phyloP scores from a whole-genome alignment of 2,113 vertebrate genomes.

The Misgurnus mizolepis region DNA sequence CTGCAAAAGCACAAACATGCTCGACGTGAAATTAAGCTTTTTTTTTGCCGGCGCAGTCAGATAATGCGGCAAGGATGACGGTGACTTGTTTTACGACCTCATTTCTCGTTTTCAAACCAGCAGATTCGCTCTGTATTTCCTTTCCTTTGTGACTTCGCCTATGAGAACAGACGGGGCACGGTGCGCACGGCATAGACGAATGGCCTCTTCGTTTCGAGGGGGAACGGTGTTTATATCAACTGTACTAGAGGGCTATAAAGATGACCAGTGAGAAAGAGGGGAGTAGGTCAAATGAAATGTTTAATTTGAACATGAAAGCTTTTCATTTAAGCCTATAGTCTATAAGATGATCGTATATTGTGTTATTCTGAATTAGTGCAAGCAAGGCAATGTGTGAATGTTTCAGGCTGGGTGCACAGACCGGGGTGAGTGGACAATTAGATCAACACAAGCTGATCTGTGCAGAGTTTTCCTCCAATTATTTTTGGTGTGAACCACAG shows the following conservation, averaged over 20 bases:
- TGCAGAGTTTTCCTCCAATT: constrained; percentile 32
- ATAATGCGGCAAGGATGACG: constrained; percentile 34
- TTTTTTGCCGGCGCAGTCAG: constrained; percentile 17
- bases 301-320: background rate
- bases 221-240: background rate
- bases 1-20: constrained; percentile 47
- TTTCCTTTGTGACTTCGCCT: constrained; percentile 24
- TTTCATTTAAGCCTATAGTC: background rate
- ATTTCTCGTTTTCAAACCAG: constrained; percentile 31
- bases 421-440: constrained; percentile 46
- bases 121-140: constrained; percentile 18
- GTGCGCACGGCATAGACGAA: background rate
- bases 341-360: background rate
- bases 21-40: constrained; percentile 34
- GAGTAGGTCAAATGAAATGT: background rate
- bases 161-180: constrained; percentile 13
- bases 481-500: constrained; percentile 43
- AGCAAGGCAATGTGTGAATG: background rate
- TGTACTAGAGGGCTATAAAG: background rate
- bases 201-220: background rate
- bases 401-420: constrained; percentile 23
- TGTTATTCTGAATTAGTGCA: background rate
- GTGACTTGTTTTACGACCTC: constrained; percentile 43
- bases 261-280: constrained; percentile 7
- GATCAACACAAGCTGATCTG: constrained; percentile 43